phyloP scores from a whole-genome alignment of 2,888 invertebrate genomes.

The Andrena flavipes region DNA sequence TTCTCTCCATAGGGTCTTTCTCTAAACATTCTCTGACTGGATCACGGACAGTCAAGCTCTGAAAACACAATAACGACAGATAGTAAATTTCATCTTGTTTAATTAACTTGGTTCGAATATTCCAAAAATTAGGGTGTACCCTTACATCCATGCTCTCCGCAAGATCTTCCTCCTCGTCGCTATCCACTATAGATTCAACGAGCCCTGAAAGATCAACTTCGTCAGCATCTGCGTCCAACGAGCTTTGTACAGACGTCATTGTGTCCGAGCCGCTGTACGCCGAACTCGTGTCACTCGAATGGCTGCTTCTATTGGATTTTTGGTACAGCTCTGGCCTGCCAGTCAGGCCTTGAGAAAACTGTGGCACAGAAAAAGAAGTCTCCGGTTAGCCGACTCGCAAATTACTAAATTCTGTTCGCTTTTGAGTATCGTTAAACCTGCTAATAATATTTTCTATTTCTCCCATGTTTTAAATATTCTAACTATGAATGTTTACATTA shows the following conservation, averaged over 20 bases:
- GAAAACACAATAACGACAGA: conserved; percentile 66
- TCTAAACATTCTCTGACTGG: conserved; percentile 98
- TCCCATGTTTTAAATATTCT: neutral
- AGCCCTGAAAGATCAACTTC: conserved; percentile 97
- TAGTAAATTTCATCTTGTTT: neutral
- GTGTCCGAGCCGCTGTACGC: conserved; percentile 98
- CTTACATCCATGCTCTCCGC: conserved; percentile 95
- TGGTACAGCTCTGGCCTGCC: conserved; percentile 91
- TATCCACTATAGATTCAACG: conserved; percentile 97
- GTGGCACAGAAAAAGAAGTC: conserved; percentile 54
- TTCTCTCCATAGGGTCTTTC: conserved; percentile 97
- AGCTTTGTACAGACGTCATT: conserved; percentile 96
- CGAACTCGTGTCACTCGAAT: conserved; percentile 97
- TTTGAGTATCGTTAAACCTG: neutral
- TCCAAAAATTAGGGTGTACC: conserved; percentile 52
- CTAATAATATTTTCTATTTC: conserved; percentile 6
- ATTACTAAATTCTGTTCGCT: neutral
- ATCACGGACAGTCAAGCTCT: conserved; percentile 96
- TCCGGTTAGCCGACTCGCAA: neutral
- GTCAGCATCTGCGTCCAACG: conserved; percentile 89
- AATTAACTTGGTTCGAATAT: neutral
- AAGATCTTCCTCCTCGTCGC: conserved; percentile 97
- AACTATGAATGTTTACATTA: conserved; percentile 31
- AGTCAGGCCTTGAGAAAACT: conserved; percentile 84
- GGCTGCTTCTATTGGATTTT: conserved; percentile 93